These are phyloP conservation scores for Nymphalis io DNA, from an alignment of 1,140 invertebrate species.

Conservation along the genomic window DNA sequence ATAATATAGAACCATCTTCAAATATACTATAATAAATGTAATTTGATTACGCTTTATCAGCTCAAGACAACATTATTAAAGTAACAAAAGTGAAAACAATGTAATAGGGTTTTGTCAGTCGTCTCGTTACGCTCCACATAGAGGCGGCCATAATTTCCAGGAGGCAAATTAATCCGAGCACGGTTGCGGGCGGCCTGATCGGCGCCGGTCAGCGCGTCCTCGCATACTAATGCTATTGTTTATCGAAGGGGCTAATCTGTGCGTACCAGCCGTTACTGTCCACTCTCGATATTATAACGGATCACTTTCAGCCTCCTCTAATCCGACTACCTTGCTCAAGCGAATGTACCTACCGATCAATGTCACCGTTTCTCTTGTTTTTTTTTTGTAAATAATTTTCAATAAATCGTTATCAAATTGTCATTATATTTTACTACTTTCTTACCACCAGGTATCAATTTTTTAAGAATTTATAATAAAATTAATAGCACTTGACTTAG, in stretches of 20 bases:
- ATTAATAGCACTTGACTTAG: no score
- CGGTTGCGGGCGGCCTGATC: constrained; percentile 71
- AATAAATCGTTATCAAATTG: no score
- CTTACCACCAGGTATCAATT: no score
- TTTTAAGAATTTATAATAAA: no score
- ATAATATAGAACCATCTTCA: background rate
- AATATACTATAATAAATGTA: background rate
- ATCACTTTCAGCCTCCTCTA: constrained; percentile 73
- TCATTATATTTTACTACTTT: no score
- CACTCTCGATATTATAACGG: constrained; percentile 78
- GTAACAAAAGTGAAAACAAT: constrained; percentile 49
- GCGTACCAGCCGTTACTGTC: constrained; percentile 77
- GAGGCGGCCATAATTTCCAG: constrained; percentile 71
- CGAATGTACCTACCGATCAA: constrained; percentile 32
- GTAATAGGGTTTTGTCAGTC: constrained; percentile 44
- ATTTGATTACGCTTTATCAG: background rate
- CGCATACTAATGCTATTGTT: constrained; percentile 81
- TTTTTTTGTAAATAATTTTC: no score
- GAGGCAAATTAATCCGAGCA: constrained; percentile 78
- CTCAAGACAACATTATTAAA: constrained; percentile 19
- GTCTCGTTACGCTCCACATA: constrained; percentile 56
- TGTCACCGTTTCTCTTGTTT: constrained; percentile 12
- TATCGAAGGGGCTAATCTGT: constrained; percentile 79
- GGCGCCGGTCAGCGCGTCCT: constrained; percentile 75
- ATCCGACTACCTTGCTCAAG: constrained; percentile 54